These are phyloP conservation scores for Siphlonurus alternatus DNA, from an alignment of 2,888 invertebrate species.

Conservation along the genomic window DNA sequence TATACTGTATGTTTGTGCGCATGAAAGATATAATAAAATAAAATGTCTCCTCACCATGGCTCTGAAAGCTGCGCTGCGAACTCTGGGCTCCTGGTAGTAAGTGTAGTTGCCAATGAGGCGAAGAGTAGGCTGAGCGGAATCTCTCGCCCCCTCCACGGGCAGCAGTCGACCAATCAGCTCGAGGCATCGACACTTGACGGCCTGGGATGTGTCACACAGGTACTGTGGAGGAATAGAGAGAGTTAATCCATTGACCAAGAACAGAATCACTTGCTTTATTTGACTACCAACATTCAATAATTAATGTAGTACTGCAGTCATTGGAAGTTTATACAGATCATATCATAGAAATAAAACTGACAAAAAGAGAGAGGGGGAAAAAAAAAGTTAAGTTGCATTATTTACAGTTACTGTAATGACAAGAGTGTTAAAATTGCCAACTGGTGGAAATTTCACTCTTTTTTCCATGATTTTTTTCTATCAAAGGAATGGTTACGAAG, in stretches of 20 bases:
- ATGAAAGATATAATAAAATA: no score
- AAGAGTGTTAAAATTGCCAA: no score
- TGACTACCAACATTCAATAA: neutral
- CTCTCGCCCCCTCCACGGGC: constrained; percentile 38
- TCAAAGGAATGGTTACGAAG: no score
- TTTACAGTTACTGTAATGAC: no score
- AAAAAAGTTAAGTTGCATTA: no score
- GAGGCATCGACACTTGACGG: constrained; percentile 62
- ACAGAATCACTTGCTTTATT: no score
- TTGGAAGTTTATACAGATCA: neutral
- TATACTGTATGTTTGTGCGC: no score
- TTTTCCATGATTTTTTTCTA: no score
- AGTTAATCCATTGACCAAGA: neutral
- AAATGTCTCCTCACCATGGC: constrained; percentile 59
- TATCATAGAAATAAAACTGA: no score
- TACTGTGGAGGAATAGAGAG: constrained; percentile 28
- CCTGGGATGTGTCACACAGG: constrained; percentile 57
- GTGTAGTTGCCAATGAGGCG: constrained; percentile 71
- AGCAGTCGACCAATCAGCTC: constrained; percentile 60
- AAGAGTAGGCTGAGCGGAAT: constrained; percentile 29
- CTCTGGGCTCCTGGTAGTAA: constrained; percentile 75
- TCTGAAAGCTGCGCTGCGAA: constrained; percentile 74
- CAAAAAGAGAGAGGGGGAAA: no score
- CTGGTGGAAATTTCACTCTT: no score
- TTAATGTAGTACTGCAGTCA: constrained; percentile 1